Base-by-base conservation (phyloP, 2,113 vertebrate species). In the Holacanthus passer region DNA sequence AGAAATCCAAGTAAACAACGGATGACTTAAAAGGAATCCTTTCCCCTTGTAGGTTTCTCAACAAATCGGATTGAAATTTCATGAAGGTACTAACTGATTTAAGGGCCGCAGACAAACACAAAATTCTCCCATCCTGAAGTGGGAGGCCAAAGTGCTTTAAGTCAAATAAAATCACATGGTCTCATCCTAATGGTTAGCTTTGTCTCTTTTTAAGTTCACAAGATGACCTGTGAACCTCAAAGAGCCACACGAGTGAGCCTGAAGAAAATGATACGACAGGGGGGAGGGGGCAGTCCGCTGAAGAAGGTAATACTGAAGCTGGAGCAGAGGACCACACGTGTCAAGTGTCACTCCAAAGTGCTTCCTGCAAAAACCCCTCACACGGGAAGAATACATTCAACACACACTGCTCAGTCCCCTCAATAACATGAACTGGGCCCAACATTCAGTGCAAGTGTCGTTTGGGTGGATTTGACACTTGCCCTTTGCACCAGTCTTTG, bases 331-430 rank as follows among this genome's bases (percentile, higher is more conserved):
- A 80, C 52, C 32, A 45, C 16, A 41, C 27, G 16, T 13, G 10
- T 69, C 72, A 52, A 48, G 64, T 56, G 79, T 62, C 52, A n/a
- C 85, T 82, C 87, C 75, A 85, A 91, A 92, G 92, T 89, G 87
- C 93, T 87, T 90, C 73, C 85, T 86, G 67, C 52, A 47, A 24
- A 75, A 58, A 39, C 20, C 43, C 59, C 79, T 32, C 37, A 48
- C 45, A 43, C 14, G 35, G 75, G 45, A 55, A 24, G 67, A 69
- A 86, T 91, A 92, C 91, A 94, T 93, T 93, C 92, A 86, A 82
- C 77, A 77, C 64, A 72, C 56, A 43, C 29, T 12, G 32, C 39
- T 68, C 12, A 53, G 27, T 79, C 64, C 20, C 52, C 73, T 75
- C 58, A 2, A 6, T 11, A 47, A 73, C 77, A 48, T 60, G 27